Conservation (phyloP, 2,113 vertebrate species). For the Megaceryle torquata region DNA sequence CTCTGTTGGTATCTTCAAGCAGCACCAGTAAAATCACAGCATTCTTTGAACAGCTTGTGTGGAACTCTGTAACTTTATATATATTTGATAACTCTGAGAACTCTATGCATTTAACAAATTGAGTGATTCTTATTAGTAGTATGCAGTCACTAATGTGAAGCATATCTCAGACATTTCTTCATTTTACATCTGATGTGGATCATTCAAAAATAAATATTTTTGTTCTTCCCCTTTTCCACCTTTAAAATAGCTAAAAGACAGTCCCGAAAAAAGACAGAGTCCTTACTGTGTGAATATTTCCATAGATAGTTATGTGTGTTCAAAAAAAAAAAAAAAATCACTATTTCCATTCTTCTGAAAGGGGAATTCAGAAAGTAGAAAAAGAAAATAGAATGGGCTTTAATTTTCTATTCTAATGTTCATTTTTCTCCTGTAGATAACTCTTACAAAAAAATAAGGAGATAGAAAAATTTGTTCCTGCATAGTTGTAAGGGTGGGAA, state of each 20-base stretch:
- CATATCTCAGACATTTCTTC: not conserved
- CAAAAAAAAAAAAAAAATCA: not conserved
- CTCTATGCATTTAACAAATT: not conserved
- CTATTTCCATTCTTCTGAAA: not conserved
- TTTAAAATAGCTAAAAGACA: not conserved
- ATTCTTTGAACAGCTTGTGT: not conserved
- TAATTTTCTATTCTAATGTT: not conserved
- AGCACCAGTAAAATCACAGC: not conserved
- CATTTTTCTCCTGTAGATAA: not conserved
- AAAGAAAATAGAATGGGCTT: not conserved
- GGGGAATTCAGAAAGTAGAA: not conserved
- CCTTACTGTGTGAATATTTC: not conserved
- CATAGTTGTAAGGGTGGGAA: fast-evolving
- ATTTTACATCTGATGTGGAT: not conserved
- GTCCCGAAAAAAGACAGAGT: not conserved
- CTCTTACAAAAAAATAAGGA: not conserved
- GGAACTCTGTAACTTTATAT: not conserved
- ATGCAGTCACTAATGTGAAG: not conserved
- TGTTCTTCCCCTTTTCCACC: not conserved
- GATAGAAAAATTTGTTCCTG: not conserved
- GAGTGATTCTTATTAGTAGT: not conserved
- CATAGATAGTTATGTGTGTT: not conserved
- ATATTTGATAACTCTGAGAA: not conserved
- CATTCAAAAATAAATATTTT: not conserved
- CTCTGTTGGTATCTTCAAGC: not conserved